phyloP scores from a whole-genome alignment of 2,888 invertebrate genomes.

The Melangyna quadrimaculata region DNA sequence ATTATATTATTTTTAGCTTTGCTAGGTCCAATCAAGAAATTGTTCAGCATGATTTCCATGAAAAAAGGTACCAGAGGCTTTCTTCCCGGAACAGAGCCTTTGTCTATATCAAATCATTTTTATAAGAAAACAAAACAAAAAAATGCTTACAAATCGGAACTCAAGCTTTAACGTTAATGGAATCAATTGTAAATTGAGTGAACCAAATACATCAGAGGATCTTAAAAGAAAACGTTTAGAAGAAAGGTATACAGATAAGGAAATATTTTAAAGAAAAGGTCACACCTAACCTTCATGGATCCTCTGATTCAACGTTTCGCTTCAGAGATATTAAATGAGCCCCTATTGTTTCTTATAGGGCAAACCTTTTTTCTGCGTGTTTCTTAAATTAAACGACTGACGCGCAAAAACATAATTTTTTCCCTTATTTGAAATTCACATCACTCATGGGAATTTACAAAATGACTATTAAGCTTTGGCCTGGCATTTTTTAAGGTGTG shows the following conservation, averaged over 20 bases:
- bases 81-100: background rate
- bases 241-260: background rate
- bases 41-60: background rate
- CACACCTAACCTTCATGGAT: background rate
- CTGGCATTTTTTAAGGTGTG: background rate
- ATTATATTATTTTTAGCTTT: too few relatives aligned
- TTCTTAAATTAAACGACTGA: slow-evolving; percentile 9
- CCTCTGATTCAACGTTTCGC: background rate
- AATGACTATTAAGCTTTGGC: background rate
- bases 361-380: background rate
- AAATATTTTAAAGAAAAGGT: background rate
- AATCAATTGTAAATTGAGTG: background rate
- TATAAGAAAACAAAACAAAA: background rate
- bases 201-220: background rate
- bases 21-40: background rate
- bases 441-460: background rate
- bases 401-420: background rate
- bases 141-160: background rate
- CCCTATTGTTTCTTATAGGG: background rate
- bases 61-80: background rate
- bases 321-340: background rate
- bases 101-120: too few relatives aligned
- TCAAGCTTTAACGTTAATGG: background rate
- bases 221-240: background rate
- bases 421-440: background rate